These are phyloP conservation scores for Cryptoprocta ferox DNA, from an alignment of 2,797 vertebrate species.

Conservation along the genomic window DNA sequence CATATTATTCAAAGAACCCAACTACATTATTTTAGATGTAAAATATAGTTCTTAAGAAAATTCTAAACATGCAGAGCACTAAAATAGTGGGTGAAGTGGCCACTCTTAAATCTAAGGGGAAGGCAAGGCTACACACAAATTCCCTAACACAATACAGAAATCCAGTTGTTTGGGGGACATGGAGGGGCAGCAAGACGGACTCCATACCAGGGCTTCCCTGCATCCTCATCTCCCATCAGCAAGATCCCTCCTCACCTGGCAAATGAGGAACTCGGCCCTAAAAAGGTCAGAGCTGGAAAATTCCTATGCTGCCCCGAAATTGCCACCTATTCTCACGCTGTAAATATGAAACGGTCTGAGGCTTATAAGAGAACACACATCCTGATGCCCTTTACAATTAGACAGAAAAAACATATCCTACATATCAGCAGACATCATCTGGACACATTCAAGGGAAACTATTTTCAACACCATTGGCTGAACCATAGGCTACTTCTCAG, in stretches of 20 bases:
- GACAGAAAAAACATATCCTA: neutral
- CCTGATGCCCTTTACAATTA: neutral
- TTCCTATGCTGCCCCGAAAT: neutral
- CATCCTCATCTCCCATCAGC: neutral
- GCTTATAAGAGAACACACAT: neutral
- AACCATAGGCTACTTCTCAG: neutral
- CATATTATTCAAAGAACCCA: neutral
- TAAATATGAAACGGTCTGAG: neutral
- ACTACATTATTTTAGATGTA: neutral
- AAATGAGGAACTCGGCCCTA: neutral
- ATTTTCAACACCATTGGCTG: neutral
- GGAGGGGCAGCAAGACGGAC: fast-evolving
- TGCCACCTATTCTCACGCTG: neutral
- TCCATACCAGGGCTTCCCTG: too few relatives aligned
- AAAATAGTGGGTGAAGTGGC: neutral
- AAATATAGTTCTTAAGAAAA: neutral
- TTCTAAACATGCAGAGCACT: neutral
- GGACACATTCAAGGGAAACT: neutral
- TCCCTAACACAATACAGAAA: neutral
- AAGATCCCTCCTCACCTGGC: neutral
- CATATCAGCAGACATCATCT: neutral
- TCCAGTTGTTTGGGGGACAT: fast-evolving
- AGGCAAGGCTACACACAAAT: neutral
- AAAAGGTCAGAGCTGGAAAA: neutral
- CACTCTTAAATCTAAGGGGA: neutral